Evolutionary conservation across 2,888 invertebrate genomes (phyloP), one percentile per base, ranked within the genome.

Genomic region (Eudemis profundana): DNA sequence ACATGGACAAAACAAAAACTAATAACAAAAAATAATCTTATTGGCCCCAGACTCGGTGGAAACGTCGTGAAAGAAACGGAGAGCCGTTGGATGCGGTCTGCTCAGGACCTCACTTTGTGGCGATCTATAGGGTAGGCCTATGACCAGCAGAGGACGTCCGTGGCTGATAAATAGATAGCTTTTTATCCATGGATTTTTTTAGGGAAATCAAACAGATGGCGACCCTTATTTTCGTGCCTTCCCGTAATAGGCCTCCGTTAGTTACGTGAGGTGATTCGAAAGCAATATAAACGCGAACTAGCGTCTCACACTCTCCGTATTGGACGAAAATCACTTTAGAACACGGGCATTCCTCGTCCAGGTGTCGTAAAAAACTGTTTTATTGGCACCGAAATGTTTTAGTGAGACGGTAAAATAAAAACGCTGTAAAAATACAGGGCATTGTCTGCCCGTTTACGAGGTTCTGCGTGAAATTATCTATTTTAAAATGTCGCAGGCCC

Each of bases 301-400:
- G 70, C 74, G 68, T 67, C 74, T 72, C 72, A 78, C 75, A 76
- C 75, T 74, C 65, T 61, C 66, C 51, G 70, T 72, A 73, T 75
- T 72, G 77, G 71, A 77, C 72, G 75, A 78, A 84, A 87, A 88
- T 89, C 85, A 83, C 84, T 88, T 85, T 78, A 73, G 72, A 74
- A 83, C 79, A 78, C 77, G 75, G 78, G 77, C 75, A 77, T 79
- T 78, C 81, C 74, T 75, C 79, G 81, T 82, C 72, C 83, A 84
- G 85, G 83, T 85, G 76, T 84, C 85, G 86, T 90, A 89, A 90
- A 88, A 85, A 82, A 77, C 85, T 82, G 83, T 89, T 90, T 89
- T 89, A 90, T 82, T 83, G 83, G 79, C 78, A 79, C 84, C 82
- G 75, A 85, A 89, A 87, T 84, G 87, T 85, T 90, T 88, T 89